Conservation (phyloP, 2,113 vertebrate species). For the Macroglossus sobrinus region DNA sequence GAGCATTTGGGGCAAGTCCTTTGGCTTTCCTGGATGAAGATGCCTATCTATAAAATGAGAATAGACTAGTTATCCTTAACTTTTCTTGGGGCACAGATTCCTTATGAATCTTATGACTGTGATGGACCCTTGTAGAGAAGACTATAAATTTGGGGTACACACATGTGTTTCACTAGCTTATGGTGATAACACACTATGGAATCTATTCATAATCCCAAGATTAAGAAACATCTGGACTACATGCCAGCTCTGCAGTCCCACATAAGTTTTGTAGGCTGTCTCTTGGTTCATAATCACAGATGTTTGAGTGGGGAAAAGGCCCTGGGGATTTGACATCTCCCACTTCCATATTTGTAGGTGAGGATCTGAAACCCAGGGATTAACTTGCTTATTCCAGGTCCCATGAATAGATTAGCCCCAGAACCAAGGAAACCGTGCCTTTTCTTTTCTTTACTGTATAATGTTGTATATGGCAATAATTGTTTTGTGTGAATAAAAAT, state of each 20-base stretch:
- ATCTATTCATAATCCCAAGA: background rate
- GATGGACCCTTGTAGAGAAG: background rate
- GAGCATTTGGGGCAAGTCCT: background rate
- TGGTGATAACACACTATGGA: background rate
- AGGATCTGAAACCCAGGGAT: background rate
- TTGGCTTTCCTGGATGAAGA: background rate
- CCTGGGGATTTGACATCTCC: background rate
- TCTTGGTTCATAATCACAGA: background rate
- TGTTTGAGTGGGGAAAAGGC: background rate
- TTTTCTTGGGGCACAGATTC: background rate
- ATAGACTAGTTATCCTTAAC: background rate
- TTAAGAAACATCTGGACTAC: background rate
- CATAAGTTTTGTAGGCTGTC: background rate
- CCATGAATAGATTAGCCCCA: background rate
- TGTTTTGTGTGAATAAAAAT: background rate
- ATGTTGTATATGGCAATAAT: background rate
- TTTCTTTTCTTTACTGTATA: background rate
- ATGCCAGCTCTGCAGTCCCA: background rate
- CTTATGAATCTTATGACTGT: background rate
- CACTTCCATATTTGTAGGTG: background rate
- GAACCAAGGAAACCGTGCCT: background rate
- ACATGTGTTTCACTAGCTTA: background rate
- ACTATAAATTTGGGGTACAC: background rate
- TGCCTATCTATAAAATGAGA: background rate
- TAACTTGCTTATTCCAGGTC: background rate